Base-by-base conservation (phyloP, 1,140 invertebrate species). In the Armadillidium nasatum region DNA sequence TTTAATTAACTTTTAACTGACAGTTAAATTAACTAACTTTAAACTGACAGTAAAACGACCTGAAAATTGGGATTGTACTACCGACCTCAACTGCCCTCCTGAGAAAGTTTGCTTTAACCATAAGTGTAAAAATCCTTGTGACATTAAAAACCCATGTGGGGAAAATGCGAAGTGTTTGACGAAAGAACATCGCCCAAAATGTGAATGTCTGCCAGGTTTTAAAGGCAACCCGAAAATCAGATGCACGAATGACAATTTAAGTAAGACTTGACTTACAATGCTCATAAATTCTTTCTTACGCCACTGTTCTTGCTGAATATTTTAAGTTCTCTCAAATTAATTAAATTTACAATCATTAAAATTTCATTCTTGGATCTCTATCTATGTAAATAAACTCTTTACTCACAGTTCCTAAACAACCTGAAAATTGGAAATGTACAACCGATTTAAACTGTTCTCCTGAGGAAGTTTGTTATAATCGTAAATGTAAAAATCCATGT, bases 101-200 rank as follows among this genome's bases (percentile, higher is more conserved):
- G 50, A 60, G 2, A 77, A 82, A 68, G 77, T 78, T n/a, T 83
- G 83, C 67, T 82, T 82, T 71, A 83, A 83, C 50, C 45, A 78
- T 11, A 73, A 82, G 4, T 83, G 83, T 69, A 78, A 81, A 46
- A 82, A 83, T 74, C 84, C 83, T 13, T 84, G 83, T 77, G 78
- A 76, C 22, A 70, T 82, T 13, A 81, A 74, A 71, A 77, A 81
- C 22, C 81, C 82, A 68, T 84, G 83, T 76, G 83, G 83, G 10
- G 22, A 78, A 23, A 84, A 84, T 80, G 82, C 83, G 15, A 74
- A 81, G 10, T 84, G 83, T 54, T 74, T 43, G 71, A 76, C 81
- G 0, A 67, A 71, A 21, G 82, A 83, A 71, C 83, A 83, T 70
- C 79, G 79, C n/a, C 72, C 82, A 10, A 73, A 81, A 33, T 84